These are phyloP conservation scores for Cyphomyrmex costatus DNA, from an alignment of 1,140 invertebrate species.

Conservation along the genomic window DNA sequence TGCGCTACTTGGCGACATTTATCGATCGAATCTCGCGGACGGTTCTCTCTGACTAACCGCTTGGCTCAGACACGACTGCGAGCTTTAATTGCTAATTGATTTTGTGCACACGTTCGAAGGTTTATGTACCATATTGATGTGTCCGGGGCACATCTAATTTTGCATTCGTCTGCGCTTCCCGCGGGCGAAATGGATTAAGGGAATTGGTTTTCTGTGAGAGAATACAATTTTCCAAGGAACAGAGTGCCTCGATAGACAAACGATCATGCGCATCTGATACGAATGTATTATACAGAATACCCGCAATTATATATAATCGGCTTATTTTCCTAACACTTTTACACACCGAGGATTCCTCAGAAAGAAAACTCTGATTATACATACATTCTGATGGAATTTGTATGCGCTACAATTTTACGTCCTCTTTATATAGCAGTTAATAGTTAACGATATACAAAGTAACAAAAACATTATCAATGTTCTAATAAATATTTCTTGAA, in stretches of 20 bases:
- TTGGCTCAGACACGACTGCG: conserved; percentile 54
- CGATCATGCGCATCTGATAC: conserved; percentile 26
- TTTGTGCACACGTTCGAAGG: conserved; percentile 54
- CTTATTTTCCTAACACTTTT: conserved; percentile 11
- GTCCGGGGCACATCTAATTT: conserved; percentile 49
- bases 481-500: not conserved
- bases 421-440: not conserved
- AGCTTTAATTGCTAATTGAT: conserved; percentile 63
- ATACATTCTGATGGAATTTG: not conserved
- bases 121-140: conserved; percentile 49
- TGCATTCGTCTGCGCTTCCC: conserved; percentile 46
- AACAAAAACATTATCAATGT: no score
- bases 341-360: not conserved
- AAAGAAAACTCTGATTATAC: not conserved
- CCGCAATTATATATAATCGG: not conserved
- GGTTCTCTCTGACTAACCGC: conserved; percentile 33
- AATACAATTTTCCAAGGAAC: conserved; percentile 7
- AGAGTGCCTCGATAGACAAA: conserved; percentile 14
- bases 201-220: conserved; percentile 43
- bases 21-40: conserved; percentile 58
- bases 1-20: conserved; percentile 42
- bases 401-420: not conserved
- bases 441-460: not conserved
- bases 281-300: conserved; percentile 1
- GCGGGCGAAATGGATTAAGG: conserved; percentile 28